Conservation (phyloP, 1,140 invertebrate genomes). For the Steinernema feltiae region DNA sequence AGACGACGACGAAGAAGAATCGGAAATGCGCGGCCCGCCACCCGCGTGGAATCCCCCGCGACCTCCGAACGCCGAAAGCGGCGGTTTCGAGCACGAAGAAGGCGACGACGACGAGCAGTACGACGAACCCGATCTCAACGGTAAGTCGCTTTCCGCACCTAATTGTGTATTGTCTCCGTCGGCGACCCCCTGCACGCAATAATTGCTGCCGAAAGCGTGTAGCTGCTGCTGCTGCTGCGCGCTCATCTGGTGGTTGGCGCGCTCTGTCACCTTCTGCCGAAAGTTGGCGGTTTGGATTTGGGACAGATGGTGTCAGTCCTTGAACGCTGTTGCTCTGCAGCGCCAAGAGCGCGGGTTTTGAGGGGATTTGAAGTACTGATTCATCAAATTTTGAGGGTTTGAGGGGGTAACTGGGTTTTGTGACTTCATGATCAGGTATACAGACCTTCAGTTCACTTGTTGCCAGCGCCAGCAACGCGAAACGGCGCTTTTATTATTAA, state of each 20-base stretch:
- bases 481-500: too few relatives aligned
- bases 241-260: not conserved
- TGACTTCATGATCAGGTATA: too few relatives aligned
- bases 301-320: too few relatives aligned
- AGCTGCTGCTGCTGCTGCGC: not conserved
- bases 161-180: not conserved
- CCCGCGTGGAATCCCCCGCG: not conserved
- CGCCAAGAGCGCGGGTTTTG: too few relatives aligned
- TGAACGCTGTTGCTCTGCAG: too few relatives aligned
- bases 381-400: too few relatives aligned
- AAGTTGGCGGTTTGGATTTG: not conserved
- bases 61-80: not conserved
- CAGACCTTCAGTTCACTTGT: too few relatives aligned
- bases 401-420: too few relatives aligned
- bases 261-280: not conserved
- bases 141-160: not conserved
- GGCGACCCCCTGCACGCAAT: not conserved
- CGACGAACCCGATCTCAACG: not conserved
- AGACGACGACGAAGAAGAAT: conserved; percentile 4
- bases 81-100: not conserved
- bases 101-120: not conserved
- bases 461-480: too few relatives aligned
- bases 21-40: not conserved
- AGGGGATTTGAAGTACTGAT: too few relatives aligned
- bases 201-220: not conserved